Conservation (phyloP, 2,113 vertebrate genomes). For the Chitala chitala region DNA sequence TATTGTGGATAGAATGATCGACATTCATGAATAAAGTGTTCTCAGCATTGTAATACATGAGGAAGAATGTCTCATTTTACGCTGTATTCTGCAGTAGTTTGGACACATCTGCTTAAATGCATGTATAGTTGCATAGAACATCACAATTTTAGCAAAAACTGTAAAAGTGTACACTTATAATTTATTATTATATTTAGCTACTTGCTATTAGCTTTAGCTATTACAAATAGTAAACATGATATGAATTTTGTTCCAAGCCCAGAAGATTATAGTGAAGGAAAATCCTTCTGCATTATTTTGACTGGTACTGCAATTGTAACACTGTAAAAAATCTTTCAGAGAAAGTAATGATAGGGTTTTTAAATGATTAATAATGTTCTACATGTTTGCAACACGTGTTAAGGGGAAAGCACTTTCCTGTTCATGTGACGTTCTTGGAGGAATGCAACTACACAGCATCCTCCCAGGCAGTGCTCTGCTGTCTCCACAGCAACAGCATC, state of each 20-base stretch:
- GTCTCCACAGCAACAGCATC: conserved; percentile 7
- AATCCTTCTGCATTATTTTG: too few relatives aligned
- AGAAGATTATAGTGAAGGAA: too few relatives aligned
- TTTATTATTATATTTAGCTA: too few relatives aligned
- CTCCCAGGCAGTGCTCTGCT: conserved; percentile 4
- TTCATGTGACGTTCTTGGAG: conserved; percentile 12
- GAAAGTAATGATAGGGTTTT: neutral
- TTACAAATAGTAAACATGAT: too few relatives aligned
- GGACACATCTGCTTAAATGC: neutral
- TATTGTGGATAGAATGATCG: neutral
- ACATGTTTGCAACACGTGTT: conserved; percentile 1
- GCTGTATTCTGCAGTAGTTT: neutral
- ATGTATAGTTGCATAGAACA: neutral
- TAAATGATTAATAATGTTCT: neutral
- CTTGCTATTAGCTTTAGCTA: too few relatives aligned
- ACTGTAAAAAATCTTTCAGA: too few relatives aligned
- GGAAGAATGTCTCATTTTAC: too few relatives aligned
- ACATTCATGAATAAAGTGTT: neutral
- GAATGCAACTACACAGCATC: neutral
- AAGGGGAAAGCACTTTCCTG: conserved; percentile 5
- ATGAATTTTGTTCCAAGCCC: too few relatives aligned
- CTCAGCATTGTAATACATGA: conserved; percentile 1
- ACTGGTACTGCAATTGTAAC: too few relatives aligned
- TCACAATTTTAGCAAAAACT: too few relatives aligned
- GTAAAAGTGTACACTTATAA: too few relatives aligned